Percentiles rank a stretch among this genome's conserved stretches.
Evolutionary conservation across 2,888 invertebrate genomes (phyloP).

Genomic region (Eupithecia insigniata): DNA sequence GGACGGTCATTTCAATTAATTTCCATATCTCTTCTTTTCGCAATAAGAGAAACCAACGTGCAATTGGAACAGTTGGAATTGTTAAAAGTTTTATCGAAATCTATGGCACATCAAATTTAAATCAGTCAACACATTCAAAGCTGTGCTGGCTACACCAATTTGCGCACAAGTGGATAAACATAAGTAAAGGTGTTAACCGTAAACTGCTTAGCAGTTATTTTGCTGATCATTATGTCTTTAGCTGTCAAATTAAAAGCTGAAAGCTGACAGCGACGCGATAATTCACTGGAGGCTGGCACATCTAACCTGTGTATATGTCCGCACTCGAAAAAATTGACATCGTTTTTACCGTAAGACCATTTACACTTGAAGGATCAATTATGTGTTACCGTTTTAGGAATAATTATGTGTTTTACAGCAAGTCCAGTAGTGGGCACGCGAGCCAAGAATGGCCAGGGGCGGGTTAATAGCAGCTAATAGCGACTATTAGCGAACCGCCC

Average conservation of each 20-base stretch:
- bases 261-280: constrained; percentile 56
- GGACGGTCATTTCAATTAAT: constrained; percentile 7
- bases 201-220: constrained; percentile 45
- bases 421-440: constrained; percentile 74
- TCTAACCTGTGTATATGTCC: constrained; percentile 51
- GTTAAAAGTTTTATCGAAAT: constrained; percentile 24
- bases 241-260: constrained; percentile 50
- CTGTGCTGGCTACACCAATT: constrained; percentile 34
- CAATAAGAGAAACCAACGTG: constrained; percentile 20
- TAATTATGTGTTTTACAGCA: constrained; percentile 75
- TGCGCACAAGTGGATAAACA: constrained; percentile 35
- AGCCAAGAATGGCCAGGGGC: constrained; percentile 60
- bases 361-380: constrained; percentile 69
- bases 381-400: constrained; percentile 78
- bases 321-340: constrained; percentile 64
- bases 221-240: constrained; percentile 50
- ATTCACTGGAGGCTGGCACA: constrained; percentile 50
- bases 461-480: constrained; percentile 77
- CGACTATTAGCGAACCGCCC: constrained; percentile 77
- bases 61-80: constrained; percentile 22
- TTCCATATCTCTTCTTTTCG: constrained; percentile 11
- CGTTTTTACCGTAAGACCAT: constrained; percentile 69
- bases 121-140: constrained; percentile 24
- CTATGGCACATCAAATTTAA: constrained; percentile 11
- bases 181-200: constrained; percentile 45